Evolutionary conservation across 2,797 vertebrate genomes (phyloP), one percentile per base, ranked within the genome.

Genomic region (Parauchenoglanis ngamensis): DNA sequence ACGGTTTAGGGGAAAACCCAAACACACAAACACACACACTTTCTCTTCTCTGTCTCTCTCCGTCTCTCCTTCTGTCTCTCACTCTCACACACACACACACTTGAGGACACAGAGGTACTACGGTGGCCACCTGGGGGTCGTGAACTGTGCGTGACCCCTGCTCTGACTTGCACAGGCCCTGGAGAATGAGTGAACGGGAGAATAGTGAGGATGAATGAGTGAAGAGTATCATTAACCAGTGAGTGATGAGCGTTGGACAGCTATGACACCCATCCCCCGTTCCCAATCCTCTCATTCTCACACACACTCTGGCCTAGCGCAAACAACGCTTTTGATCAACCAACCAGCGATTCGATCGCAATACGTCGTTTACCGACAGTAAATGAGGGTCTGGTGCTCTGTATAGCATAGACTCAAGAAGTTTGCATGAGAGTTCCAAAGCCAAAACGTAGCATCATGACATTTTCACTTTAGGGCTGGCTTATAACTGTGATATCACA

Each of bases 181-280:
- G 76, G 91, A 93, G 92, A 92, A 92, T 61, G 83, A 85, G 87
- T 31, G 86, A 91, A 92, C 92, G 91, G 90, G 83, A 89, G 89
- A 92, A 93, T 92, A 85, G 92, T 72, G 89, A 78, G 94, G 94
- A 95, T 96, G 96, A 96, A 95, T 92, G 91, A 94, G 95, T 95
- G 96, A 95, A 96, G 97, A 96, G 96, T 97, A 97, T 98, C 97
- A 99, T 99, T 99, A 99, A 98, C 97, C 96, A 96, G 97, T 99
- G 98, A 99, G 97, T 98, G 98, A 99, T 99, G 98, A 98, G 97
- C 97, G 97, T 97, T 97, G 98, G 97, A 97, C 97, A 98, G 97
- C 96, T 97, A 95, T 96, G 97, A 97, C 97, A 97, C 97, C 97
- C 97, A 95, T 96, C 96, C 92, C 87, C 87, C 83, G 85, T 81